Base-by-base conservation (phyloP, 2,888 invertebrate genomes). In the Epinotia ramella region DNA sequence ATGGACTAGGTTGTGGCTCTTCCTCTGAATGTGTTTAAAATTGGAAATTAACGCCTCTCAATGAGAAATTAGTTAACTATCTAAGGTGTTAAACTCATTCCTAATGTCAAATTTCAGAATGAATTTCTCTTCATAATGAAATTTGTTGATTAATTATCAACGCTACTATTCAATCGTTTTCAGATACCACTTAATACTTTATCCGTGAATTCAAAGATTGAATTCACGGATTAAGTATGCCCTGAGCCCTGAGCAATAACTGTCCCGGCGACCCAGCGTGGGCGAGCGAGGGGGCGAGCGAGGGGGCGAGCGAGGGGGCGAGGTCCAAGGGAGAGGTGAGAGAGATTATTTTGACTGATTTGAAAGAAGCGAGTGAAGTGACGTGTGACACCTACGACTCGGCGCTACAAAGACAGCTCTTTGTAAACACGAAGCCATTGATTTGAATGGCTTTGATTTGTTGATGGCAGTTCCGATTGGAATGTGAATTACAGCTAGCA, bases 181-280 rank as follows among this genome's bases (percentile, higher is more conserved):
- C 44, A 12, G 44, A 44, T 44, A 59, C 59, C 24, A 7, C 59
- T 59, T 59, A 20, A 24, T 59, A 33, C 33, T 33, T 33, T 11
- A 59, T 59, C 24, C 59, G 18, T 5, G 28, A 63, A 63, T 53
- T 53, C 69, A 53, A 71, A 53, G 70, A 71, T 53, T 63, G 53
- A 71, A 71, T n/a, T n/a, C n/a, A n/a, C n/a, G n/a, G n/a, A n/a
- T n/a, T n/a, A n/a, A n/a, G n/a, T n/a, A n/a, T n/a, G n/a, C 63
- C 70, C 64, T 64, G 46, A 46, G 46, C 64, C 46, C 46, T 46
- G 24, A 64, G 66, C 56, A 67, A 67, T 67, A 67, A 56, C 6
- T 67, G 57, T 63, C 44, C n/a, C 28, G 33, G 13, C 24, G 11
- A 40, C 63, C 71, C 44, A 3, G 59, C 46, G 16, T 9, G 46